Base-by-base conservation (phyloP, 2,797 vertebrate species). In the Ambastaia sidthimunki region DNA sequence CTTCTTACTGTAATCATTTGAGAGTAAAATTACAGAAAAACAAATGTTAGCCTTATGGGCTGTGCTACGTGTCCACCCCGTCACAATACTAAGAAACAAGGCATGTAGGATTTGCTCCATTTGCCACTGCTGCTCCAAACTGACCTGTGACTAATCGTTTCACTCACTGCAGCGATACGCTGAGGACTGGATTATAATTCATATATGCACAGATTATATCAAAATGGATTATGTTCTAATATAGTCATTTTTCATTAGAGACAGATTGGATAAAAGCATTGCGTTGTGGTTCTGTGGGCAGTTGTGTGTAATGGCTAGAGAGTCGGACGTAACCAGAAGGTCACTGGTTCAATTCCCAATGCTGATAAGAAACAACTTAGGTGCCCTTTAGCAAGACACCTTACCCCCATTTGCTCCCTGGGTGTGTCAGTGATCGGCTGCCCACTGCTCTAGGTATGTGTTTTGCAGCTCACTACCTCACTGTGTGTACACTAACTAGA, bases 181-280 rank as follows among this genome's bases (percentile, higher is more conserved):
- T 44, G 65, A 72, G 23, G 25, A 73, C 55, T 75, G 84, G 90
- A 91, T 90, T 90, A 90, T 55, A 80, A 62, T 75, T 80, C 28
- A 50, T 55, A 52, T 70, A 76, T 28, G 62, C 81, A 71, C 59
- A 79, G 69, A 86, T 83, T 71, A 87, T 86, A 85, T 59, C 63
- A 87, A 84, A 89, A 88, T 83, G 84, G 87, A 91, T 92, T 88
- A 90, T 78, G 74, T 75, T 48, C 59, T 59, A 41, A 85, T 65
- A 19, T 13, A 31, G 77, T 86, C 19, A 50, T 67, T 70, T 60
- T 78, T 16, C 63, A 15, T 78, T 67, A 52, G 16, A 21, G 25
- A 59, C 71, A 7, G 48, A 23, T 76, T 57, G 74, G 2, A 70
- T 70, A 69, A 3, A 60, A 44, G 3, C 25, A 50, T 3, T 60